Conservation (phyloP, 2,888 invertebrate species). For the Drosophila buzzatii region DNA sequence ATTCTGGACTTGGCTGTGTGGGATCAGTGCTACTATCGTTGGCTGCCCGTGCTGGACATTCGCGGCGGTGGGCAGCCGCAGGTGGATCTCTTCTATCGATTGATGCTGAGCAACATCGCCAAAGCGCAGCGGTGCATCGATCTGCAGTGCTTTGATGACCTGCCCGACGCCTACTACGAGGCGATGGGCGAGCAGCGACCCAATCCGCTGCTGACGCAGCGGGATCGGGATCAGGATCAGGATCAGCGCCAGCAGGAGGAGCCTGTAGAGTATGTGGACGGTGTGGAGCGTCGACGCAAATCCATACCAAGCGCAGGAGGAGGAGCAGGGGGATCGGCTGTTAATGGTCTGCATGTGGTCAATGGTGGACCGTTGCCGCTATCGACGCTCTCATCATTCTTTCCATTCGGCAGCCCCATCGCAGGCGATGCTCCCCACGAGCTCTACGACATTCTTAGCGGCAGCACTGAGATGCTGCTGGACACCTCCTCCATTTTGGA, state of each 20-base stretch:
- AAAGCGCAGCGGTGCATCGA: conserved; percentile 84
- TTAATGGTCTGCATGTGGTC: conserved; percentile 46
- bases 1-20: conserved; percentile 90
- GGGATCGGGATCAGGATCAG: background rate
- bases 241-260: conserved; percentile 18
- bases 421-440: conserved; percentile 83
- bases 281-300: conserved; percentile 78
- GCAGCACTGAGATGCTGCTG: conserved; percentile 83
- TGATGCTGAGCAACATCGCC: conserved; percentile 84
- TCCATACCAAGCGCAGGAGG: conserved; percentile 27
- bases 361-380: conserved; percentile 59
- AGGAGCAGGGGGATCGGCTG: conserved; percentile 4
- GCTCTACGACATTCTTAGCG: conserved; percentile 83
- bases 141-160: conserved; percentile 83
- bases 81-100: conserved; percentile 84
- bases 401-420: conserved; percentile 84
- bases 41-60: conserved; percentile 92
- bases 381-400: conserved; percentile 85
- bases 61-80: conserved; percentile 85
- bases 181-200: conserved; percentile 64
- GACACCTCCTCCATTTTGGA: conserved; percentile 85
- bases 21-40: conserved; percentile 96
- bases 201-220: conserved; percentile 14
- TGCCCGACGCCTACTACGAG: conserved; percentile 82
- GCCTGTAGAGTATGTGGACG: conserved; percentile 79